These are phyloP conservation scores for Calameuta pallipes DNA, from an alignment of 2,888 invertebrate genomes.

Conservation along the genomic window DNA sequence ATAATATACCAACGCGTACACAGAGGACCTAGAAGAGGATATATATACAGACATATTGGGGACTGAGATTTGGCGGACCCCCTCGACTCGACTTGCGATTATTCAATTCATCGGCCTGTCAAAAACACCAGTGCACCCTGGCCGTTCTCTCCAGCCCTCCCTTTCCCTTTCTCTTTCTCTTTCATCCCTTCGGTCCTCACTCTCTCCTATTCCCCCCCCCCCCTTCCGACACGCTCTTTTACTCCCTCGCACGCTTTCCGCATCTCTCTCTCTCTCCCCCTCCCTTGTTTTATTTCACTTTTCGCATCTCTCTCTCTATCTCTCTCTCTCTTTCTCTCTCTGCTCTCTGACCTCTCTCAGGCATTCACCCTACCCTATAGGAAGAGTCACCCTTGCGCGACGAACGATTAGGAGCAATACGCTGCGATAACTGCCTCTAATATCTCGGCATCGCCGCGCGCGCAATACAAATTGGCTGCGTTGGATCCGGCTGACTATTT, in stretches of 20 bases:
- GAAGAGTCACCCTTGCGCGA: constrained; percentile 25
- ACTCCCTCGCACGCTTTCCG: not conserved
- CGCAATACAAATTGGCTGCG: constrained; percentile 56
- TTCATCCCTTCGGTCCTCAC: not conserved
- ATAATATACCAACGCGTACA: not conserved
- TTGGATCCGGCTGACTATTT: not conserved
- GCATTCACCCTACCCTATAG: constrained; percentile 20
- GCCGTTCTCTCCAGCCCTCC: constrained; percentile 42
- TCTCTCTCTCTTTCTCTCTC: constrained; percentile 20
- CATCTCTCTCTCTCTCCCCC: not conserved
- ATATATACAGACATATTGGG: constrained; percentile 50
- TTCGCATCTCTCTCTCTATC: constrained; percentile 21
- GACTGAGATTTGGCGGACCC: constrained; percentile 65
- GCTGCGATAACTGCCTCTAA: constrained; percentile 64
- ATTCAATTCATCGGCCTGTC: constrained; percentile 68
- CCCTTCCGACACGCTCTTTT: not conserved
- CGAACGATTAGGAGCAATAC: constrained; percentile 65
- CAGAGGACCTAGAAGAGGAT: not conserved
- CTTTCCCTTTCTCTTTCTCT: constrained; percentile 15
- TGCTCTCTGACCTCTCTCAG: constrained; percentile 34
- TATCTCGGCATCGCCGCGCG: constrained; percentile 56
- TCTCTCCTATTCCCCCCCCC: not conserved
- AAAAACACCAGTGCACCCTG: constrained; percentile 66
- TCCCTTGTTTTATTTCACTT: constrained; percentile 2
- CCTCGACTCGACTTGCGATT: constrained; percentile 67